These are phyloP conservation scores for Caretta caretta DNA, from an alignment of 2,113 vertebrate genomes.

Conservation along the genomic window DNA sequence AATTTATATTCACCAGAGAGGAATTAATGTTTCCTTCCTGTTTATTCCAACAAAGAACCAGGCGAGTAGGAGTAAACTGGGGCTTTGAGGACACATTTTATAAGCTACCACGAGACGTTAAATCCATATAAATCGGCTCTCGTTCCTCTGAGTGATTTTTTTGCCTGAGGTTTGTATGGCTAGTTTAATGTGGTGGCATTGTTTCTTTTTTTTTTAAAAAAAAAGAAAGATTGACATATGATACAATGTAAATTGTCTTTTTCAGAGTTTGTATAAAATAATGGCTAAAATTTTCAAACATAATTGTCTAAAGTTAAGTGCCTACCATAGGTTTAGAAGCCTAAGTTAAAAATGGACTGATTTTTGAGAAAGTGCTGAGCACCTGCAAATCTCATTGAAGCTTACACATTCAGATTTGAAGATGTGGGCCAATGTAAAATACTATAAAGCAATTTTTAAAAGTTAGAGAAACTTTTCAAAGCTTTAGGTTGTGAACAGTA, in stretches of 20 bases:
- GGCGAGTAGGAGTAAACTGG: background rate
- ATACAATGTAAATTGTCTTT: background rate
- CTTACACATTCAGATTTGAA: background rate
- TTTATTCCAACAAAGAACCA: conserved; percentile 31
- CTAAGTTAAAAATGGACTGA: background rate
- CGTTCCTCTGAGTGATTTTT: background rate
- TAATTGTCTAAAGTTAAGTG: background rate
- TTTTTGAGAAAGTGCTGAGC: background rate
- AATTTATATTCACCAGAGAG: background rate
- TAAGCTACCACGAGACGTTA: background rate
- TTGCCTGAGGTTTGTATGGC: background rate
- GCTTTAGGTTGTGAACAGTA: background rate
- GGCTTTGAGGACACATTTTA: background rate
- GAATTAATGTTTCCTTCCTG: conserved; percentile 40
- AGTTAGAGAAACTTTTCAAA: background rate
- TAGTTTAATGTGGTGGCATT: background rate
- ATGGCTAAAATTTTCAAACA: background rate
- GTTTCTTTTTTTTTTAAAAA: background rate
- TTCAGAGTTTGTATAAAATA: background rate
- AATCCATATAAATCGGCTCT: background rate
- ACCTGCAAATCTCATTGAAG: conserved; percentile 20
- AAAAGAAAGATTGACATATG: background rate
- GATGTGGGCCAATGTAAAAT: background rate
- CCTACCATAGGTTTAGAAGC: rapidly evolving
- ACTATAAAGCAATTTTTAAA: background rate